A percentile compares a stretch with the other conserved stretches of the same genome.
These are phyloP conservation scores for Ivindomyrus marchei DNA, from an alignment of 2,113 vertebrate genomes.

Conservation along the genomic window DNA sequence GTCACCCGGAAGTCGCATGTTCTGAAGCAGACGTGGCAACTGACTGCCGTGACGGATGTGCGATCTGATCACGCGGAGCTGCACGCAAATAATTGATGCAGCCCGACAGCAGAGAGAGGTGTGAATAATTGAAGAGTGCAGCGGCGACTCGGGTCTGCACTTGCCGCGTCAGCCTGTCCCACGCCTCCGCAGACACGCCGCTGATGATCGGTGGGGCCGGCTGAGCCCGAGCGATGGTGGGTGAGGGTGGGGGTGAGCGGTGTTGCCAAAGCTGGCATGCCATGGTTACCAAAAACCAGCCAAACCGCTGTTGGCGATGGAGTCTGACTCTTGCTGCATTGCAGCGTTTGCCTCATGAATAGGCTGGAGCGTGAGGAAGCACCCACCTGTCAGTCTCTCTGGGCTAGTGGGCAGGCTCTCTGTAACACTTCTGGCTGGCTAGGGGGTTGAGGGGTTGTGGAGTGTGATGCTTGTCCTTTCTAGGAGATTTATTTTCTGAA, in stretches of 20 bases:
- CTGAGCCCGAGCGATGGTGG: neutral
- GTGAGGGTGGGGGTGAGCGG: neutral
- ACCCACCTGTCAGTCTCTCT: neutral
- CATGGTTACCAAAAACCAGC: neutral
- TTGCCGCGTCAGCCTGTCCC: neutral
- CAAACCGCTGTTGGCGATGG: neutral
- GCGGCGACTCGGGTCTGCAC: neutral
- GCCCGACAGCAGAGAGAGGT: neutral
- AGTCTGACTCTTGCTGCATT: neutral
- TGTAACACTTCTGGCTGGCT: neutral
- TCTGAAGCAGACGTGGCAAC: neutral
- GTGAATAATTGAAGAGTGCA: constrained; percentile 10
- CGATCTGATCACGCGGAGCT: neutral
- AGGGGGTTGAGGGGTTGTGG: neutral
- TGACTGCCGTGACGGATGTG: neutral
- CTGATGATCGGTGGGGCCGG: neutral
- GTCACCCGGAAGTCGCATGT: neutral
- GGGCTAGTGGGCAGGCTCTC: neutral
- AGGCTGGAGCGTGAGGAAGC: neutral
- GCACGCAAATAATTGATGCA: constrained; percentile 8
- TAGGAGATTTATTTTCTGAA: neutral
- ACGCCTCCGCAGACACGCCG: neutral
- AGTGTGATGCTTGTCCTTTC: neutral
- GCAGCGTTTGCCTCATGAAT: neutral
- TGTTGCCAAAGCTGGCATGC: neutral